Base-by-base conservation (phyloP, 2,888 invertebrate species). In the Cyclophora albipunctata region DNA sequence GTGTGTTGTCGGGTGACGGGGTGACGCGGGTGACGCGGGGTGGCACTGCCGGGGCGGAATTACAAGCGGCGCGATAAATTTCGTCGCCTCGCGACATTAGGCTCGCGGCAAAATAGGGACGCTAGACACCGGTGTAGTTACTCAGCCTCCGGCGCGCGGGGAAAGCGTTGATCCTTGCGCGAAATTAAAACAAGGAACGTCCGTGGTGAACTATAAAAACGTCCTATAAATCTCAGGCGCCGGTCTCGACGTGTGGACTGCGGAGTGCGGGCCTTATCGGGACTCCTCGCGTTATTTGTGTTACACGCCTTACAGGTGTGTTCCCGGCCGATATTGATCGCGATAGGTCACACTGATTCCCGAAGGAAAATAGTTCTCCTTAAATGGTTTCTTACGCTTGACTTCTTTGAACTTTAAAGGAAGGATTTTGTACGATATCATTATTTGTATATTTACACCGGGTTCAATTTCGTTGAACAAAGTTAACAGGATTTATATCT, bases 61-160 rank as follows among this genome's bases (percentile, higher is more conserved):
- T 85, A 87, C 81, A 81, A 85, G 83, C 81, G 76, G 66, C 73
- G 79, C 82, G 84, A 84, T 88, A 90, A 89, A 90, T 89, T 87
- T 87, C 81, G 81, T 78, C 77, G 78, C 75, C 78, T 76, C 75
- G 74, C 75, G 75, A 81, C 81, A 79, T 81, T 81, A 81, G 81
- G 78, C 84, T 72, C 68, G 78, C 76, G 78, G 79, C 78, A 60
- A 71, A 73, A 74, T 74, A 76, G 73, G 77, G 76, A 67, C 58
- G 64, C 62, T 65, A 67, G 67, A 64, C 66, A 58, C 59, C 55
- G 60, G 50, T 57, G 63, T 54, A 52, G 37, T 55, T 58, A 59
- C 61, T 59, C 60, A 61, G 61, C 65, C 67, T 59, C 62, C 58
- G 64, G 62, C 64, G 50, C 58, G 56, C 65, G 63, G 55, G 66